Percentiles rank a stretch among this genome's conserved stretches.
These are phyloP conservation scores for Laothoe populi DNA, from an alignment of 2,888 invertebrate genomes.

Conservation along the genomic window DNA sequence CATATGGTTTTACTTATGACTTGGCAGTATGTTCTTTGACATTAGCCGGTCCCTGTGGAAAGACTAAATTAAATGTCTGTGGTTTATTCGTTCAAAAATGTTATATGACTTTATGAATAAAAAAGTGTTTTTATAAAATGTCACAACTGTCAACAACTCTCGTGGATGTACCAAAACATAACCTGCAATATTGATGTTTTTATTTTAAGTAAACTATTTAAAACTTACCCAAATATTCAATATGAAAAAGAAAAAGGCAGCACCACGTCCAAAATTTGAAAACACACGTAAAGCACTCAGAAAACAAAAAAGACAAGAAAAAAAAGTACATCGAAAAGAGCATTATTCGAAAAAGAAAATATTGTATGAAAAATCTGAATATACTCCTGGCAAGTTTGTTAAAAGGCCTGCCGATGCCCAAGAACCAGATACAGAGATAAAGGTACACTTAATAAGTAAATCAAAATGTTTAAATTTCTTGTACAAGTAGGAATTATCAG, in stretches of 20 bases:
- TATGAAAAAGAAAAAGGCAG: slow-evolving; percentile 64
- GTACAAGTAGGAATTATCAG: too few relatives aligned
- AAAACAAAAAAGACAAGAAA: slow-evolving; percentile 88
- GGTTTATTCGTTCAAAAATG: background rate
- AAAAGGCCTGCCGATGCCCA: slow-evolving; percentile 58
- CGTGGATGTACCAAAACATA: slow-evolving; percentile 21
- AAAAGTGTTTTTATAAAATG: too few relatives aligned
- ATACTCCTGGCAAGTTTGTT: slow-evolving; percentile 66
- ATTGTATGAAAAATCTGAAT: slow-evolving; percentile 42
- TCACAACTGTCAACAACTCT: slow-evolving; percentile 1
- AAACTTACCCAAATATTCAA: slow-evolving; percentile 28
- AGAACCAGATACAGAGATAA: slow-evolving; percentile 43
- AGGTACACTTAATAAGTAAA: too few relatives aligned
- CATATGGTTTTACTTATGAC: too few relatives aligned
- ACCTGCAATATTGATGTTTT: background rate
- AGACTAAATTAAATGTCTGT: too few relatives aligned
- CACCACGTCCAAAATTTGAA: slow-evolving; percentile 52
- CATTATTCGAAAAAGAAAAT: slow-evolving; percentile 72
- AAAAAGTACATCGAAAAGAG: slow-evolving; percentile 84
- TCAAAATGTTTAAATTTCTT: too few relatives aligned
- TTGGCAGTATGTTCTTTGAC: too few relatives aligned
- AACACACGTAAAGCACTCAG: slow-evolving; percentile 88
- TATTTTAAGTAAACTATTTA: background rate
- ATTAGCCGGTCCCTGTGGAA: too few relatives aligned
- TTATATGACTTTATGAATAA: too few relatives aligned